Evolutionary conservation across 2,888 invertebrate species (phyloP).

Genomic region (Phyto melanocephala): DNA sequence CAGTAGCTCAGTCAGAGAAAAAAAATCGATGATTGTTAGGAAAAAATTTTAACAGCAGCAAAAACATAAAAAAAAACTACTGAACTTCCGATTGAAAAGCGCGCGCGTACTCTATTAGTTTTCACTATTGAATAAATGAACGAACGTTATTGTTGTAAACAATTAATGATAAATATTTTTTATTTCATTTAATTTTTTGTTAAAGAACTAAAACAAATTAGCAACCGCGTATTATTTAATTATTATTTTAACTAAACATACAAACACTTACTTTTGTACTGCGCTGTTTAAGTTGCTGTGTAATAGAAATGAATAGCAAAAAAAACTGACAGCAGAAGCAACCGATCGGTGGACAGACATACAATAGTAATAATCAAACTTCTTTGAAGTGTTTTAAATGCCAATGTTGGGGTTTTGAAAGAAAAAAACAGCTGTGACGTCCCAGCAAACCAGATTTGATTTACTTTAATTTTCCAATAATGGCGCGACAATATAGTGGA

Average conservation of each 20-base stretch:
- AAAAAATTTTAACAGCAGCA: constrained; percentile 6
- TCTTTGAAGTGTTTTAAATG: constrained; percentile 37
- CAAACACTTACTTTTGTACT: background rate
- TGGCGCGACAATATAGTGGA: too few species aligned
- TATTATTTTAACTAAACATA: constrained; percentile 58
- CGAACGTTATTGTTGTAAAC: constrained; percentile 72
- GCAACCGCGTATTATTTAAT: constrained; percentile 63
- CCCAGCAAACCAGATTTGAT: constrained; percentile 22
- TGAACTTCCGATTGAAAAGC: constrained; percentile 62
- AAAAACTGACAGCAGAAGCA: constrained; percentile 37
- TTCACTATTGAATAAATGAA: constrained; percentile 73
- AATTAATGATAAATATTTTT: constrained; percentile 72
- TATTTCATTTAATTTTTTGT: constrained; percentile 24
- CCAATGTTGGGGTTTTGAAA: constrained; percentile 9
- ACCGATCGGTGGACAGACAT: constrained; percentile 5
- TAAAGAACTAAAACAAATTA: constrained; percentile 64
- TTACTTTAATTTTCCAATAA: background rate
- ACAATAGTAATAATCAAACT: constrained; percentile 38
- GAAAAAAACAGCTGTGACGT: background rate
- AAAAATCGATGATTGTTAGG: constrained; percentile 11
- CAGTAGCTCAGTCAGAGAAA: constrained; percentile 13
- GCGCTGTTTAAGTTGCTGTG: background rate
- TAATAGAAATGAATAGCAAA: constrained; percentile 16
- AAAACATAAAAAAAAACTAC: constrained; percentile 6
- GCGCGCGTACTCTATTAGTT: constrained; percentile 67